Evolutionary conservation across 2,888 invertebrate species (phyloP).

Genomic region (Cryptocephalus primarius): DNA sequence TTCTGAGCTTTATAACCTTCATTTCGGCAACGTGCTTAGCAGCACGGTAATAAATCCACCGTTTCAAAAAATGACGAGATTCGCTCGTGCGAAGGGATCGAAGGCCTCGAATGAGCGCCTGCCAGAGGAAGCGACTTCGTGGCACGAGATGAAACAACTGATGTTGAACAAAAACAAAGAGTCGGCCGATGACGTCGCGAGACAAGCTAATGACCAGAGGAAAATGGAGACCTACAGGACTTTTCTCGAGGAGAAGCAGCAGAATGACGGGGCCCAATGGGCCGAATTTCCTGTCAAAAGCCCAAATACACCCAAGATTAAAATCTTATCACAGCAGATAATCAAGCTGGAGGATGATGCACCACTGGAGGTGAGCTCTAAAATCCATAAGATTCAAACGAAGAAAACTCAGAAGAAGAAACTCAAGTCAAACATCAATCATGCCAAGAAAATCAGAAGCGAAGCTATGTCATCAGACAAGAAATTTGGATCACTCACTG

Average conservation of each 20-base stretch:
- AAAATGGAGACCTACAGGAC: conserved; percentile 22
- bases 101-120: conserved; percentile 60
- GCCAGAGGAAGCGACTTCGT: conserved; percentile 60
- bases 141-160: conserved; percentile 60
- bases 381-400: conserved; percentile 11
- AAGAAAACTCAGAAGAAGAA: conserved; percentile 19
- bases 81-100: conserved; percentile 63
- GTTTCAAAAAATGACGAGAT: conserved; percentile 52
- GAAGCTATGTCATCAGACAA: not conserved
- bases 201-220: conserved; percentile 27
- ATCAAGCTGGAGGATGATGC: conserved; percentile 17
- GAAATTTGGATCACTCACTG: not conserved
- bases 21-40: too few relatives aligned
- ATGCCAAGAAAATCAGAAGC: not conserved
- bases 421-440: not conserved
- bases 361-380: conserved; percentile 22
- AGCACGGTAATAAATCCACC: not conserved
- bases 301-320: too few relatives aligned
- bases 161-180: conserved; percentile 43
- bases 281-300: conserved; percentile 41
- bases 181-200: conserved; percentile 20
- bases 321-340: too few relatives aligned
- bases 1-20: too few relatives aligned
- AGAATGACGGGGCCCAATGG: conserved; percentile 42
- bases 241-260: conserved; percentile 35